phyloP scores from a whole-genome alignment of 2,797 vertebrate species.

The Liparis tanakae region DNA sequence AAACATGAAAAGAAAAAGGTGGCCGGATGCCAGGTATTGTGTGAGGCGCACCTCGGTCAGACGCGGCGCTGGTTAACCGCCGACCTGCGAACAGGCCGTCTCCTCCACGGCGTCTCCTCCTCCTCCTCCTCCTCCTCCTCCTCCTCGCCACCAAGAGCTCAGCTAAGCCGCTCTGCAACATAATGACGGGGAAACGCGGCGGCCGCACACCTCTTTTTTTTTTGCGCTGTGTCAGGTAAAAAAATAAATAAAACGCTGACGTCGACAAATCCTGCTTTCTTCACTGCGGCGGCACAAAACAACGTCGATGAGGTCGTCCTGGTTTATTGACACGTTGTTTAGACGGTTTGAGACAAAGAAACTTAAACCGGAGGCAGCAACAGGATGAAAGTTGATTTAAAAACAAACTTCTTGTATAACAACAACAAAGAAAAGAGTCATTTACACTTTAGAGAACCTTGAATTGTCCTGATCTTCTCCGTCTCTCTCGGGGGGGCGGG shows the following conservation, averaged over 20 bases:
- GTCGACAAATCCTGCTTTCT: not conserved
- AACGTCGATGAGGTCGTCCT: too few species aligned
- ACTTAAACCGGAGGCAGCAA: not conserved
- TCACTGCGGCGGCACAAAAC: not conserved
- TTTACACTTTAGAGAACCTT: not conserved
- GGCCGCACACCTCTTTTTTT: not conserved
- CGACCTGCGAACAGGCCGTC: too few species aligned
- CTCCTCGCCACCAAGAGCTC: not conserved
- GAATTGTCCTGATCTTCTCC: not conserved
- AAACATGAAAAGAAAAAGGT: constrained; percentile 2
- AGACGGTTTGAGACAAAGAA: too few species aligned
- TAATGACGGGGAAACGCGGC: constrained; percentile 3
- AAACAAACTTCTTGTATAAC: constrained; percentile 3
- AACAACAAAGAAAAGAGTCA: not conserved
- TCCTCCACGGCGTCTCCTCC: too few species aligned
- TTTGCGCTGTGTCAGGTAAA: constrained; percentile 15
- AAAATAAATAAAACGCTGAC: not conserved
- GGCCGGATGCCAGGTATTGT: constrained; percentile 65
- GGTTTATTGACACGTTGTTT: too few species aligned
- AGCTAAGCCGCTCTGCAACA: constrained; percentile 10
- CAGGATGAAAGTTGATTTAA: constrained; percentile 3
- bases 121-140: too few species aligned
- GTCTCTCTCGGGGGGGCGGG: too few species aligned
- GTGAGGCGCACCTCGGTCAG: constrained; percentile 60
- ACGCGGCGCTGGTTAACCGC: constrained; percentile 6